Evolutionary conservation across 2,888 invertebrate species (phyloP).

Genomic region (Alviniconcha strummeri): DNA sequence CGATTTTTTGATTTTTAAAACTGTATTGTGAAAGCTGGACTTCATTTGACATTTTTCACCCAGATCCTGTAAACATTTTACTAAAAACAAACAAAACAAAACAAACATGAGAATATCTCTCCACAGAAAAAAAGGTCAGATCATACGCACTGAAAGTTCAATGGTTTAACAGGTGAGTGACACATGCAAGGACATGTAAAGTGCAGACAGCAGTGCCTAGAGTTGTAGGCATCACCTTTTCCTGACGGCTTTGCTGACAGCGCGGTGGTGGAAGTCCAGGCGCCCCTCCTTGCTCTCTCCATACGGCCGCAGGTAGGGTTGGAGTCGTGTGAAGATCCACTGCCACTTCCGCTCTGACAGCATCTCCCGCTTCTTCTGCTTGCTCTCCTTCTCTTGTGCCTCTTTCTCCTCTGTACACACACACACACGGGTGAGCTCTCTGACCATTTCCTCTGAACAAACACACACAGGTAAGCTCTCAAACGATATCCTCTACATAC

Average conservation of each 20-base stretch:
- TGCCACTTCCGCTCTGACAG: conserved; percentile 67
- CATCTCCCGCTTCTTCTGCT: conserved; percentile 50
- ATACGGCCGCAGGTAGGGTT: conserved; percentile 69
- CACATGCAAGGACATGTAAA: too few relatives aligned
- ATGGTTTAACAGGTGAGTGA: too few relatives aligned
- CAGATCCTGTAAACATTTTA: too few relatives aligned
- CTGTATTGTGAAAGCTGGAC: too few relatives aligned
- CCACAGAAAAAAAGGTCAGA: too few relatives aligned
- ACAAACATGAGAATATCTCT: too few relatives aligned
- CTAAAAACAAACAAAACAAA: too few relatives aligned
- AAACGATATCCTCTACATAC: not conserved
- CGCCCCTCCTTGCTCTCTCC: conserved; percentile 70
- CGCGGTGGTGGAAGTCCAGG: conserved; percentile 71
- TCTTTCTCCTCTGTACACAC: conserved; percentile 64
- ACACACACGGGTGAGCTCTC: not conserved
- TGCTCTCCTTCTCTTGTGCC: conserved; percentile 62
- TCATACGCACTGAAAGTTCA: too few relatives aligned
- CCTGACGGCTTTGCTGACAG: conserved; percentile 71
- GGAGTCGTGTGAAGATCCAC: conserved; percentile 64
- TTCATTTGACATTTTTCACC: too few relatives aligned
- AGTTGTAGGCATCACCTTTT: conserved; percentile 52
- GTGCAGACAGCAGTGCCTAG: too few relatives aligned
- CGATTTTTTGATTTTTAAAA: too few relatives aligned
- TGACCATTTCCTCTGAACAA: not conserved
- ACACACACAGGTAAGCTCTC: not conserved